Evolutionary conservation across 2,888 invertebrate genomes (phyloP), one percentile per base, ranked within the genome.

Genomic region (Hirtodrosophila histrioides): DNA sequence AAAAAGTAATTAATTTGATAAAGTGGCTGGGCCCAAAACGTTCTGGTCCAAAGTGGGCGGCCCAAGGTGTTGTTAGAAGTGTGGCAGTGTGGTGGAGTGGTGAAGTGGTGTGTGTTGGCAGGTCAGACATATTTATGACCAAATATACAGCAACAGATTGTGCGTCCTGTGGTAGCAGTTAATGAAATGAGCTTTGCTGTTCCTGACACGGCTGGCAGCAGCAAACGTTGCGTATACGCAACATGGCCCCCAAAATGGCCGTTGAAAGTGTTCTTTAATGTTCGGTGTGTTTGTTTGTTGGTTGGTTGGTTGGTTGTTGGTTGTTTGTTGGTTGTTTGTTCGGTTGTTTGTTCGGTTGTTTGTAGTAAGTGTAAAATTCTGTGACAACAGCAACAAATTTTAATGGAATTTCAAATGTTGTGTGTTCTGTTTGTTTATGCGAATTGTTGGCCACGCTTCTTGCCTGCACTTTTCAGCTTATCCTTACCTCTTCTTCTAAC

Each of bases 1-100:
- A 73, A 79, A 86, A 86, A 84, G 86, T 84, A 86, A 84, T 84
- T 84, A 84, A 84, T 84, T 84, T 84, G 86, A 84, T 84, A 79
- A 84, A 84, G 85, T 86, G 86, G 75, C 79, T 67, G 54, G 55
- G 50, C 43, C 58, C 58, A 51, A 64, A 58, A 46, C 50, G 58
- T 45, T 51, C 45, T 41, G 50, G 39, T 8, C 58, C 46, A 37
- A 44, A 36, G 61, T 64, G 39, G 45, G 44, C 17, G 62, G 66
- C 50, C 64, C 65, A 75, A 77, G 78, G 77, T 77, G 78, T 78
- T 61, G 74, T 71, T 78, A 57, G 58, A 40, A 39, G 37, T 11
- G 33, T 4, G 10, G 23, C 7, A 0, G 27, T 23, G 27, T 6
- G 6, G 23, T 10, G 10, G 41, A n/a, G 50, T 3, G 31, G 17